Percentiles rank a stretch among this genome's conserved stretches.
These are phyloP conservation scores for Bombus turneri DNA, from an alignment of 1,140 invertebrate species.

Conservation along the genomic window DNA sequence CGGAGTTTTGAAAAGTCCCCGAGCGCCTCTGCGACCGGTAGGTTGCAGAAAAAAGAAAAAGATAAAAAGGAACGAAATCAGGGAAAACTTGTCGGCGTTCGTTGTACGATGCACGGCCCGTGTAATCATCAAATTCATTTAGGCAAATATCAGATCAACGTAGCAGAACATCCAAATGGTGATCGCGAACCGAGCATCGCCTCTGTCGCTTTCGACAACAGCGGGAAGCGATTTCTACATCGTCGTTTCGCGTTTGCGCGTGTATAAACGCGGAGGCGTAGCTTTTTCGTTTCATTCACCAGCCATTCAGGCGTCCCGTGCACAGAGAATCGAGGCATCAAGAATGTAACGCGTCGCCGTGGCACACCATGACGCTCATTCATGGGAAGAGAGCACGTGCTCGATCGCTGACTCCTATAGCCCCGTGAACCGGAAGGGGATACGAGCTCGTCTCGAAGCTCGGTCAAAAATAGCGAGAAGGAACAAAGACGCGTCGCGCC, in stretches of 20 bases:
- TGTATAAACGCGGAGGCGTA: not conserved
- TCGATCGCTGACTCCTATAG: constrained; percentile 32
- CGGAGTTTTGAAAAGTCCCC: not conserved
- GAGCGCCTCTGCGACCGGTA: too few species aligned
- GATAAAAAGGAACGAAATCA: not conserved
- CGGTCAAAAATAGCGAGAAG: constrained; percentile 61
- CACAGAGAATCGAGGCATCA: constrained; percentile 5
- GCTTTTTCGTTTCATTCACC: constrained; percentile 47
- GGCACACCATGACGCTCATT: constrained; percentile 57
- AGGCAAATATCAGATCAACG: not conserved
- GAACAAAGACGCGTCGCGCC: constrained; percentile 54
- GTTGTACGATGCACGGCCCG: not conserved
- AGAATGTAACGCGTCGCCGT: constrained; percentile 1
- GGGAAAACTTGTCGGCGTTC: not conserved
- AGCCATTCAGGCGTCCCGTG: not conserved
- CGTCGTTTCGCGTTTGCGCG: not conserved
- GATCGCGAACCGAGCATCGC: not conserved
- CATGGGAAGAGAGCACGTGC: constrained; percentile 48
- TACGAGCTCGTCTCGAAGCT: constrained; percentile 38
- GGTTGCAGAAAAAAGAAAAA: not conserved
- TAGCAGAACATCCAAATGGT: not conserved
- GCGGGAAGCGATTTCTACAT: not conserved
- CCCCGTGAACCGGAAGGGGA: constrained; percentile 49
- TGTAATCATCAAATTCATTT: not conserved
- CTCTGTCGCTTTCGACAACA: not conserved